Conservation (phyloP, 2,888 invertebrate genomes). For the Eupelmus urozonus region DNA sequence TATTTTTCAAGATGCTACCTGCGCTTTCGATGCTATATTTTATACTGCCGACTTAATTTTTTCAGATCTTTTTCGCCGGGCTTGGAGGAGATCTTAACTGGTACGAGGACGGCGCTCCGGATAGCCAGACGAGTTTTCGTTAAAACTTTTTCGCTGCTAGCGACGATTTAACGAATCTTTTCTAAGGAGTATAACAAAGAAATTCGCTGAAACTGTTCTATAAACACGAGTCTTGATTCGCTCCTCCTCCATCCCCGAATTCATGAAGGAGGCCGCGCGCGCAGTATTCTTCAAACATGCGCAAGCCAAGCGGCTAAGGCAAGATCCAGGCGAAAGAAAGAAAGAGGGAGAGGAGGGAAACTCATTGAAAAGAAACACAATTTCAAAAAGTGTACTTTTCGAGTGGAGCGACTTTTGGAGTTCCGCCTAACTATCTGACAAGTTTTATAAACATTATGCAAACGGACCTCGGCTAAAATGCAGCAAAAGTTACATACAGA, state of each 20-base stretch:
- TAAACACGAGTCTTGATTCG: slow-evolving; percentile 53
- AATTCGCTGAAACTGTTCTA: slow-evolving; percentile 42
- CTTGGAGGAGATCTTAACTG: neutral
- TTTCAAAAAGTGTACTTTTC: slow-evolving; percentile 57
- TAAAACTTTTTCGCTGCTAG: slow-evolving; percentile 16
- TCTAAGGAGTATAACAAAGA: slow-evolving; percentile 11
- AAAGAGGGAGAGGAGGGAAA: slow-evolving; percentile 4
- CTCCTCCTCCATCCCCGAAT: no score
- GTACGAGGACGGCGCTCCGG: neutral
- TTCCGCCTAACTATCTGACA: slow-evolving; percentile 54
- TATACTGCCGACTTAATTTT: slow-evolving; percentile 29
- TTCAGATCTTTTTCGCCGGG: neutral
- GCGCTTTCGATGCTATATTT: no score
- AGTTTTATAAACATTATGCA: slow-evolving; percentile 58
- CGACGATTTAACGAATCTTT: slow-evolving; percentile 47
- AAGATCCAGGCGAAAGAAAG: no score
- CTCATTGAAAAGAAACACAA: slow-evolving; percentile 60
- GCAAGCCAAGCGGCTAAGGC: neutral
- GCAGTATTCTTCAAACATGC: slow-evolving; percentile 36
- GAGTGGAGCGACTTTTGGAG: slow-evolving; percentile 42
- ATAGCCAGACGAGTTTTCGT: neutral
- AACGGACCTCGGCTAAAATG: slow-evolving; percentile 44
- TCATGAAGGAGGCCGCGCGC: slow-evolving; percentile 40
- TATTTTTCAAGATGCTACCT: slow-evolving; percentile 32
- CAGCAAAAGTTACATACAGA: slow-evolving; percentile 53